Percentiles rank a stretch among this genome's conserved stretches.
Conservation (phyloP, 2,888 invertebrate genomes). For the Agrochola lota region DNA sequence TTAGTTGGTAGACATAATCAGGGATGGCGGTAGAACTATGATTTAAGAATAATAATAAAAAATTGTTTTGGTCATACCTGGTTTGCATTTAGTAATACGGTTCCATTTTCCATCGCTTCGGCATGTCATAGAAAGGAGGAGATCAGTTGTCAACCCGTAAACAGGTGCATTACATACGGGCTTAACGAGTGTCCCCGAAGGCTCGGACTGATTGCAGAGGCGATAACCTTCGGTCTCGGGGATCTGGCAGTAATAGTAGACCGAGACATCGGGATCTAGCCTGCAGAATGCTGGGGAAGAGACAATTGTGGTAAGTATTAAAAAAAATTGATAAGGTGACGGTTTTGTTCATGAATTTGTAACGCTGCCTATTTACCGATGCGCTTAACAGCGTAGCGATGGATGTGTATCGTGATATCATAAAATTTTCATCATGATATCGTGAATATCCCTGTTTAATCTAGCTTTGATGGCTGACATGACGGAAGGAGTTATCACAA, state of each 20-base stretch:
- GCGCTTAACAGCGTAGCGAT: too few relatives aligned
- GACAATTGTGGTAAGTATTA: not conserved
- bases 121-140: not conserved
- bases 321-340: not conserved
- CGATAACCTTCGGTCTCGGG: not conserved
- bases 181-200: not conserved
- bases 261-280: conserved; percentile 71
- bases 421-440: too few relatives aligned
- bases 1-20: too few relatives aligned
- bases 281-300: conserved; percentile 73
- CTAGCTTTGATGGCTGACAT: too few relatives aligned
- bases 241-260: conserved; percentile 71
- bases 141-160: not conserved
- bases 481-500: too few relatives aligned
- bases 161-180: not conserved
- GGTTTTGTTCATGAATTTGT: not conserved
- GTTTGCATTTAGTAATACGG: conserved; percentile 8
- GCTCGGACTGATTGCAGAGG: not conserved
- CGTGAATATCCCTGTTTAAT: too few relatives aligned
- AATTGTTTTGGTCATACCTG: not conserved
- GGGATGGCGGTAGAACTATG: not conserved
- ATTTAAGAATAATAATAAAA: not conserved
- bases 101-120: not conserved
- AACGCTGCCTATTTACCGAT: too few relatives aligned
- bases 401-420: too few relatives aligned